phyloP scores from a whole-genome alignment of 2,888 invertebrate genomes.

The Cynaeus angustus region DNA sequence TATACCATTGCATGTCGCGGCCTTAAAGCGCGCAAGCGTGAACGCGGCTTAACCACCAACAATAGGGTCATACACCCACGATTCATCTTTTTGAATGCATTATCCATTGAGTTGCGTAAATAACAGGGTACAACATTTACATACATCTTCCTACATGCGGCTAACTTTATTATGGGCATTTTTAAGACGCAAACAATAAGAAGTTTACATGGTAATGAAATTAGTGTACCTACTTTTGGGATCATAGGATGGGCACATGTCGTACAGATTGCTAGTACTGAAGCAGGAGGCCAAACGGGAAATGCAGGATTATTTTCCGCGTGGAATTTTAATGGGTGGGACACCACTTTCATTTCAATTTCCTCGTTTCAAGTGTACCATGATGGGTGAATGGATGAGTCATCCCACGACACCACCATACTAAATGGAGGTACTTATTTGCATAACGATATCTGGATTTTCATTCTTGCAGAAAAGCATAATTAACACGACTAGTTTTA shows the following conservation, averaged over 20 bases:
- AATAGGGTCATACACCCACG: slow-evolving; percentile 59
- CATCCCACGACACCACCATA: slow-evolving; percentile 5
- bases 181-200: slow-evolving; percentile 39
- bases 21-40: slow-evolving; percentile 46
- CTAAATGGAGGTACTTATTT: background rate
- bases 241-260: too few relatives aligned
- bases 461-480: slow-evolving; percentile 2
- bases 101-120: slow-evolving; percentile 59
- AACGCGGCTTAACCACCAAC: slow-evolving; percentile 56
- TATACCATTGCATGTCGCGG: slow-evolving; percentile 32
- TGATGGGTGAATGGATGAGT: slow-evolving; percentile 8
- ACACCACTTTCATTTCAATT: slow-evolving; percentile 1
- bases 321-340: too few relatives aligned
- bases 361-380: background rate
- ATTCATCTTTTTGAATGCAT: slow-evolving; percentile 53
- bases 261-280: too few relatives aligned
- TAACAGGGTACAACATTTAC: slow-evolving; percentile 55
- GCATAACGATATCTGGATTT: slow-evolving; percentile 1
- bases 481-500: background rate
- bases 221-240: too few relatives aligned
- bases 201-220: too few relatives aligned
- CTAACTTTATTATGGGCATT: slow-evolving; percentile 41
- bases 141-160: slow-evolving; percentile 55
- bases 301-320: too few relatives aligned
- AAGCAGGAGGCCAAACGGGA: too few relatives aligned